phyloP scores from a whole-genome alignment of 2,888 invertebrate genomes.

The Caenorhabditis sinica region DNA sequence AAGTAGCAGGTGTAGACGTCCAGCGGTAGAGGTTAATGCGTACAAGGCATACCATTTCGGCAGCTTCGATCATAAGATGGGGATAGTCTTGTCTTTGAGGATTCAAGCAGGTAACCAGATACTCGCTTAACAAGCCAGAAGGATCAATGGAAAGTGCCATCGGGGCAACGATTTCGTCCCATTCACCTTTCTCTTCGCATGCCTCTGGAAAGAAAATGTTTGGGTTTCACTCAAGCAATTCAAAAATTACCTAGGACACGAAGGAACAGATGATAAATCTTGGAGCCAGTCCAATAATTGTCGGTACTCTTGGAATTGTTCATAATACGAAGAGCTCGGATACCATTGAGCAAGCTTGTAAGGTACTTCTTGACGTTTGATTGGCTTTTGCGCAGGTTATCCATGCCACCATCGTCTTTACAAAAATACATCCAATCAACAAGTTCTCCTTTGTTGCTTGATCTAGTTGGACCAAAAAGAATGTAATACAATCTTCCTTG shows the following conservation, averaged over 20 bases:
- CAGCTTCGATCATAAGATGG: slow-evolving; percentile 29
- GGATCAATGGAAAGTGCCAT: slow-evolving; percentile 60
- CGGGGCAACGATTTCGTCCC: slow-evolving; percentile 33
- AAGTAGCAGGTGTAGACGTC: slow-evolving; percentile 53
- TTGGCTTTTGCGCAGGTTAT: slow-evolving; percentile 25
- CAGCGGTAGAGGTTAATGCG: slow-evolving; percentile 57
- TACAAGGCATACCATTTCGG: slow-evolving; percentile 61
- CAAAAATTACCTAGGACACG: slow-evolving; percentile 38
- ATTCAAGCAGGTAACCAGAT: slow-evolving; percentile 45
- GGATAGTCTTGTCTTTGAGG: slow-evolving; percentile 23
- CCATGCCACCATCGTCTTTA: background rate
- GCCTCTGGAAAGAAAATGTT: slow-evolving; percentile 30
- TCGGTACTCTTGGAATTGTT: slow-evolving; percentile 41
- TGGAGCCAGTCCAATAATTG: slow-evolving; percentile 40
- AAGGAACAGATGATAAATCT: slow-evolving; percentile 60
- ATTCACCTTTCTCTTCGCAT: slow-evolving; percentile 13
- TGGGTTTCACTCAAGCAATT: background rate
- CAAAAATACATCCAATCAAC: slow-evolving; percentile 58
- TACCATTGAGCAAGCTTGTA: slow-evolving; percentile 49
- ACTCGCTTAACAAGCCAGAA: slow-evolving; percentile 46
- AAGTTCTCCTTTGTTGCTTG: slow-evolving; percentile 48
- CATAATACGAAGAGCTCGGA: slow-evolving; percentile 61
- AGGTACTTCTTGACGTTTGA: slow-evolving; percentile 36
- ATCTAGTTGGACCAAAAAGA: slow-evolving; percentile 56
- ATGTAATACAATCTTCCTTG: slow-evolving; percentile 59